Conservation (phyloP, 2,113 vertebrate species). For the western clawed frog (Xenopus tropicalis) region UCB_Xtro_10.0 CM004447.2:50063501-50064000, state of each 20-base stretch:
- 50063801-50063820: conserved; percentile 69
- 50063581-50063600: conserved; percentile 65
- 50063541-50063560: conserved; percentile 75
- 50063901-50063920: conserved; percentile 49
- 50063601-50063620: conserved; percentile 73
- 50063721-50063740: conserved; percentile 71
- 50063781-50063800: conserved; percentile 76
- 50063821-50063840: conserved; percentile 65
- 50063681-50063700: conserved; percentile 67
- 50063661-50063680: conserved; percentile 61
- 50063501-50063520: conserved; percentile 75
- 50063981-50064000: not conserved
- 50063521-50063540: conserved; percentile 77
- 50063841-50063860: conserved; percentile 59
- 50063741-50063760: conserved; percentile 73
- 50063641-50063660: conserved; percentile 60
- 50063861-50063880: conserved; percentile 62
- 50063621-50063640: conserved; percentile 63
- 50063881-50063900: conserved; percentile 73
- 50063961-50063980: not conserved
- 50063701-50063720: conserved; percentile 68
- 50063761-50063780: conserved; percentile 69
- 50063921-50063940: too few relatives aligned
- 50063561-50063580: conserved; percentile 76
- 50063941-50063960: too few relatives aligned